Evolutionary conservation across 2,888 invertebrate genomes (phyloP).

Genomic region (Caenorhabditis afra): DNA sequence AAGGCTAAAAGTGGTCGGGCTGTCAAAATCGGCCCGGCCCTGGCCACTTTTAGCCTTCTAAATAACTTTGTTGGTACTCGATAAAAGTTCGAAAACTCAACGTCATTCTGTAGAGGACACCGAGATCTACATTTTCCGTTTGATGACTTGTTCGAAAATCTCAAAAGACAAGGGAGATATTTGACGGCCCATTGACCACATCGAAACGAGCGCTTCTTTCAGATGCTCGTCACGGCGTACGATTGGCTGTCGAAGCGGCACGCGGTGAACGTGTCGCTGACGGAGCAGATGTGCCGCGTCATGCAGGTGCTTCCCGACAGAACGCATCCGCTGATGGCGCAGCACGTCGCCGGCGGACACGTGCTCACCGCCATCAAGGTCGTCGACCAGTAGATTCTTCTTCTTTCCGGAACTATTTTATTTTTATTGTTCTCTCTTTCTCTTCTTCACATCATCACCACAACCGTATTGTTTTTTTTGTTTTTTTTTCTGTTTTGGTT

Average conservation of each 20-base stretch:
- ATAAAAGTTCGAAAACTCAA: too few species aligned
- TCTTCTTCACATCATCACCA: neutral
- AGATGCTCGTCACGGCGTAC: constrained; percentile 90
- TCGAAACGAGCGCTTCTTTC: too few species aligned
- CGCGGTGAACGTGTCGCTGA: constrained; percentile 86
- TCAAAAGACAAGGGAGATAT: too few species aligned
- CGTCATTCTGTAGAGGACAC: too few species aligned
- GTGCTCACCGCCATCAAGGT: constrained; percentile 86
- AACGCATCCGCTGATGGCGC: constrained; percentile 94
- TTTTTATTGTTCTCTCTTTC: neutral
- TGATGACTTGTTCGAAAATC: too few species aligned
- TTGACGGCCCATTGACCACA: too few species aligned
- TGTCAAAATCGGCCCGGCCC: too few species aligned
- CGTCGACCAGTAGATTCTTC: constrained; percentile 31
- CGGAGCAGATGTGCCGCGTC: constrained; percentile 66
- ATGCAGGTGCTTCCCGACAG: constrained; percentile 83
- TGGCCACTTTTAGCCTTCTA: too few species aligned
- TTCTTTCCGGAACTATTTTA: constrained; percentile 13
- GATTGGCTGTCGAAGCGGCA: constrained; percentile 86
- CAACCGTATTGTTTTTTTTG: constrained; percentile 10
- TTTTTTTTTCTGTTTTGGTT: neutral
- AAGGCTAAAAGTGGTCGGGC: too few species aligned
- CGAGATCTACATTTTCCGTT: too few species aligned
- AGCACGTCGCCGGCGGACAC: constrained; percentile 92
- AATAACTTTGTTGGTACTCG: too few species aligned